These are phyloP conservation scores for human DNA, from an alignment of 2,113 vertebrate genomes.

Conservation along the genomic window GRCh38 chr15:101305001-101305500, in stretches of 20 bases:
- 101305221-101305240: slow-evolving; percentile 66
- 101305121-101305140: slow-evolving; percentile 67
- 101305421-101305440: not conserved
- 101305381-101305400: slow-evolving; percentile 37
- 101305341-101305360: slow-evolving; percentile 93
- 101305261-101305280: slow-evolving; percentile 92
- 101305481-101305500: too few species aligned
- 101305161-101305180: slow-evolving; percentile 63
- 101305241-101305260: slow-evolving; percentile 78
- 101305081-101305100: slow-evolving; percentile 28
- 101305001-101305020: not conserved
- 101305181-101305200: slow-evolving; percentile 77
- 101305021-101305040: slow-evolving; percentile 65
- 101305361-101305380: slow-evolving; percentile 49
- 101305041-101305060: slow-evolving; percentile 67
- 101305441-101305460: too few species aligned
- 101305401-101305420: not conserved
- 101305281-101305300: slow-evolving; percentile 95
- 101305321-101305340: slow-evolving; percentile 95
- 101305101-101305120: not conserved
- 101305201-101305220: slow-evolving; percentile 54
- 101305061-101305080: slow-evolving; percentile 53
- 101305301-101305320: slow-evolving; percentile 94
- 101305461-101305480: too few species aligned
- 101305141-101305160: slow-evolving; percentile 77